Base-by-base conservation (phyloP, 2,888 invertebrate species). In the Calliscelio sp. region DNA sequence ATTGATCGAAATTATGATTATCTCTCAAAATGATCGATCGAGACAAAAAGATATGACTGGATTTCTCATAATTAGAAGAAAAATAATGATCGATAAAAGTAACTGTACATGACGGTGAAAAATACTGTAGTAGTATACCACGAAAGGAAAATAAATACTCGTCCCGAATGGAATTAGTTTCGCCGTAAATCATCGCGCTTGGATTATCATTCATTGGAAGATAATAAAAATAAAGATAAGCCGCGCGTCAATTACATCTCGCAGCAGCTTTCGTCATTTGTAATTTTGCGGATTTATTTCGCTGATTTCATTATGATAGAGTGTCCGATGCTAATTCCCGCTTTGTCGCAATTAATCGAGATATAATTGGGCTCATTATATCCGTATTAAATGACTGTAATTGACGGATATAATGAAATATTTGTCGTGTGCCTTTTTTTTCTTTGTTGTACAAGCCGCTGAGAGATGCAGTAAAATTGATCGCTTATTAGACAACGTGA, bases 191-290 rank as follows among this genome's bases (percentile, higher is more conserved):
- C 70, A 32, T 55, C 68, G 41, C 49, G 49, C 38, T 6, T 51
- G 68, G 25, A 71, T 71, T 71, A 71, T 59, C 57, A 46, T 71
- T 59, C 51, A 57, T 55, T 55, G 70, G 38, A 28, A 28, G 57
- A 57, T 71, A 71, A 57, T 57, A 46, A 71, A n/a, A n/a, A 71
- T 71, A 20, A 53, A 71, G 70, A 71, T 71, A 57, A 41, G 22
- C 11, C 18, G 5, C 68, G 41, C 25, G 55, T 38, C 51, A 35
- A 51, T 55, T 55, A n/a, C n/a, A 55, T 41, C 16, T 28, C 46
- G 44, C 41, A 44, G 38, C 53, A 46, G 46, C 57, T 71, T 57
- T 71, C 57, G 28, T 53, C 53, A 53, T 53, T 68, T 25, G 38
- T 22, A 46, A 63, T 46, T 63, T 63, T 14, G 38, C 8, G 18